A percentile compares a stretch with the other conserved stretches of the same genome.
Conservation (phyloP, 2,888 invertebrate species). For the Iselma pallidipennis region DNA sequence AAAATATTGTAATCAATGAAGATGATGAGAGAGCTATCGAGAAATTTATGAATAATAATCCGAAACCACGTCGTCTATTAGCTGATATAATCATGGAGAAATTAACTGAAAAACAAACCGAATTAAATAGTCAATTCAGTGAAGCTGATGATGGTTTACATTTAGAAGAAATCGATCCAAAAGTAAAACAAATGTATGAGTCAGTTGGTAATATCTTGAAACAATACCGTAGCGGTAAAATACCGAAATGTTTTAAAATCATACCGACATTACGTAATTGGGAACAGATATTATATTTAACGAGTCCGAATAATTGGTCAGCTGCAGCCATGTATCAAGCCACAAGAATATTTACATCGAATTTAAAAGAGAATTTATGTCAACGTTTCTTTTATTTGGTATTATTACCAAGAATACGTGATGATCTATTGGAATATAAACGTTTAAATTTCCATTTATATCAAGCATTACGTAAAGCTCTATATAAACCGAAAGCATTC, state of each 20-base stretch:
- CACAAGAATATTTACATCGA: slow-evolving; percentile 95
- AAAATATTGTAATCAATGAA: slow-evolving; percentile 77
- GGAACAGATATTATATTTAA: slow-evolving; percentile 85
- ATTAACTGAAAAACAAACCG: slow-evolving; percentile 90
- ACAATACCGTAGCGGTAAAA: slow-evolving; percentile 91
- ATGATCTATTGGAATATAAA: slow-evolving; percentile 95
- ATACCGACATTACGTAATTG: slow-evolving; percentile 91
- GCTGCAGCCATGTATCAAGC: slow-evolving; percentile 98
- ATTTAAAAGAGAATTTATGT: slow-evolving; percentile 94
- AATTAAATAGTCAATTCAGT: slow-evolving; percentile 82
- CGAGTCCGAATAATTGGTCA: slow-evolving; percentile 93
- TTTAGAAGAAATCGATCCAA: slow-evolving; percentile 82
- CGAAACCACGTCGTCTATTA: slow-evolving; percentile 67
- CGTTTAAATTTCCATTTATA: slow-evolving; percentile 95
- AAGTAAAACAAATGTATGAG: slow-evolving; percentile 84
- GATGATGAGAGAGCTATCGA: slow-evolving; percentile 88
- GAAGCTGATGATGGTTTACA: slow-evolving; percentile 72
- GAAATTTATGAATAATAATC: slow-evolving; percentile 74
- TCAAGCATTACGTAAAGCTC: slow-evolving; percentile 87
- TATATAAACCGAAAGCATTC: slow-evolving; percentile 97
- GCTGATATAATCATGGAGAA: slow-evolving; percentile 93
- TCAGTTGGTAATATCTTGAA: slow-evolving; percentile 85
- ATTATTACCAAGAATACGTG: slow-evolving; percentile 88
- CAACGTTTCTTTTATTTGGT: slow-evolving; percentile 93
- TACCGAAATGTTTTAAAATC: slow-evolving; percentile 98